Evolutionary conservation across 2,888 invertebrate species (phyloP), one percentile per base, ranked within the genome.

Genomic region (Barypeithes pellucidus): DNA sequence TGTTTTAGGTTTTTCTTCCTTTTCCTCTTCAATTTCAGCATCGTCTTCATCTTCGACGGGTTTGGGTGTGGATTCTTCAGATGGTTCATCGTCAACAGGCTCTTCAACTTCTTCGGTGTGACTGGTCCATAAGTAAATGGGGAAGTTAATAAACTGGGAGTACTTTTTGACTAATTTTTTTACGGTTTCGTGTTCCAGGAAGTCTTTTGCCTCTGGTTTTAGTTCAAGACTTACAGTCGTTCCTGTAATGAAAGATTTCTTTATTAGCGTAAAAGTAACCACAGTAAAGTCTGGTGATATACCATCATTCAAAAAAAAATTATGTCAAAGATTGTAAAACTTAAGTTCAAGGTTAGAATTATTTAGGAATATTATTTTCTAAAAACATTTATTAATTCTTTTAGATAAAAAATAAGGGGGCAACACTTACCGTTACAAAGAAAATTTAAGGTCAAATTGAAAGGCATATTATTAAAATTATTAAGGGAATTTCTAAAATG

Each of bases 141-240:
- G 96, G 91, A 99, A 99, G 87, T 98, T 99, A 86, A 99, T 99
- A 88, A 99, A 99, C 88, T 99, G 99, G 4, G 98, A 98, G 88
- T 99, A 99, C 87, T 99, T 99, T 88, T 94, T 95, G 76, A 99
- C 94, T 73, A 99, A 89, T 80, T 93, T 92, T 81, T 93, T 93
- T 79, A 99, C 90, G 0, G 97, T 97, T 83, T 95, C 94, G 77
- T 94, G 91, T 87, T 99, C 98, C 82, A 99, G 87, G 89, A 95
- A 99, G 88, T 99, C 99, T 78, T 93, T 90, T 22, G 99, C 98
- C 88, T 99, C 99, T 80, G 99, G 96, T 88, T 99, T 99, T 86
- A 99, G 87, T 84, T 96, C 92, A 80, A 99, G 88, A 79, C 94
- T 95, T 85, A 86, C 86, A 79, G 84, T 85, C 20, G 85, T 85